A percentile compares a stretch with the other conserved stretches of the same genome.
Evolutionary conservation across 2,113 vertebrate genomes (phyloP).

Genomic region (Protobothrops flavoviridis): DNA sequence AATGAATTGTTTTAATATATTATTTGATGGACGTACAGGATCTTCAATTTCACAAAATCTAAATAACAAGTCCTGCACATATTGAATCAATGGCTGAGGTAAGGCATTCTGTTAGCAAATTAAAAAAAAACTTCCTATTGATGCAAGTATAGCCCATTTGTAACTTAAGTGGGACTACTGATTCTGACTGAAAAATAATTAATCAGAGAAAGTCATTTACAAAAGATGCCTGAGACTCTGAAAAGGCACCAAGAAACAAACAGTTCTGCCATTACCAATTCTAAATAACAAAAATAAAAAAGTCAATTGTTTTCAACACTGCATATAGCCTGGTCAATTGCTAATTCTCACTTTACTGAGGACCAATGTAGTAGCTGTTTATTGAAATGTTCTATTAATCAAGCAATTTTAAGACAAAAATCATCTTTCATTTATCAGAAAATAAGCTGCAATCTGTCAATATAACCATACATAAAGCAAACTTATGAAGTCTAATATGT

Average conservation of each 20-base stretch:
- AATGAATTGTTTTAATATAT: slow-evolving; percentile 46
- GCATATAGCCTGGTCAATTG: slow-evolving; percentile 63
- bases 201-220: slow-evolving; percentile 53
- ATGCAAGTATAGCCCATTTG: slow-evolving; percentile 74
- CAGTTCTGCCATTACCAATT: slow-evolving; percentile 71
- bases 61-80: slow-evolving; percentile 58
- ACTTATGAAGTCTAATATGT: slow-evolving; percentile 77
- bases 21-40: slow-evolving; percentile 53
- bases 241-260: slow-evolving; percentile 76
- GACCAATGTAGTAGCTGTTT: slow-evolving; percentile 62
- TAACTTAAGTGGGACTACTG: slow-evolving; percentile 68
- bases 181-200: slow-evolving; percentile 44
- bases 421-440: slow-evolving; percentile 82
- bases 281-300: slow-evolving; percentile 41
- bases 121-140: slow-evolving; percentile 66
- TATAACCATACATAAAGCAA: slow-evolving; percentile 81
- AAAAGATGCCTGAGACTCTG: slow-evolving; percentile 52
- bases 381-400: slow-evolving; percentile 68
- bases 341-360: slow-evolving; percentile 54
- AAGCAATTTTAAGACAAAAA: slow-evolving; percentile 81
- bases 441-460: slow-evolving; percentile 81
- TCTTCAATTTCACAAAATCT: slow-evolving; percentile 38
- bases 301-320: slow-evolving; percentile 73
- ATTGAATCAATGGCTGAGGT: slow-evolving; percentile 66
- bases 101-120: slow-evolving; percentile 79